Percentiles rank a stretch among this genome's conserved stretches.
phyloP scores from a whole-genome alignment of 2,888 invertebrate species.

The Cinara cedri region DNA sequence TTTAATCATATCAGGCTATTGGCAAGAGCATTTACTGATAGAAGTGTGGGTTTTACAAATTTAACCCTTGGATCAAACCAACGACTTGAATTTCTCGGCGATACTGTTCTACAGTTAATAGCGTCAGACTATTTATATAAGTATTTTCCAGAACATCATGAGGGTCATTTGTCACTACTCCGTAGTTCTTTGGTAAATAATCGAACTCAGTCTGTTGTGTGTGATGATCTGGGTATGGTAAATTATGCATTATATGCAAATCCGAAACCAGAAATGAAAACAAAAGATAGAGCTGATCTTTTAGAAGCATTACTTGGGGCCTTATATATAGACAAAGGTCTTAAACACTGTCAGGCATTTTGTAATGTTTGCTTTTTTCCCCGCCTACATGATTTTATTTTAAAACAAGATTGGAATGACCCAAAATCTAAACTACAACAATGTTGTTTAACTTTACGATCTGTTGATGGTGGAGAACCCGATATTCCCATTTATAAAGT shows the following conservation, averaged over 20 bases:
- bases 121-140: too few species aligned
- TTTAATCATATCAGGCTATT: constrained; percentile 92
- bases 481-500: constrained; percentile 98
- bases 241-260: constrained; percentile 89
- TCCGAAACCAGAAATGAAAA: constrained; percentile 88
- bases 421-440: constrained; percentile 99
- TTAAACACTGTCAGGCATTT: too few species aligned
- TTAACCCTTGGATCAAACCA: constrained; percentile 97
- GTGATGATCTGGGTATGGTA: constrained; percentile 95
- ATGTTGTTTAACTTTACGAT: constrained; percentile 93
- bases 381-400: too few species aligned
- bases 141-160: too few species aligned
- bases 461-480: constrained; percentile 94
- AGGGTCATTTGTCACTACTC: constrained; percentile 93
- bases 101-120: too few species aligned
- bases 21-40: constrained; percentile 94
- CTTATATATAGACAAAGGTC: too few species aligned
- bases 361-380: too few species aligned
- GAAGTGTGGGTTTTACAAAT: constrained; percentile 95
- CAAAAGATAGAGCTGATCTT: constrained; percentile 94
- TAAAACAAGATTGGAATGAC: too few species aligned
- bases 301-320: constrained; percentile 96
- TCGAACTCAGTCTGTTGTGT: constrained; percentile 96
- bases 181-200: constrained; percentile 97
- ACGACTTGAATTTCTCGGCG: too few species aligned